A percentile compares a stretch with the other conserved stretches of the same genome.
Evolutionary conservation across 2,113 vertebrate species (phyloP).

Genomic region (Ovis aries): ARS-UI_Ramb_v3.0 NC_056055.1:237179001-237179500

Average conservation of each 20-base stretch:
- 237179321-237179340: rapidly evolving
- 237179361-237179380: neutral
- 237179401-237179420: neutral
- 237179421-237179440: neutral
- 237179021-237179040: too few relatives aligned
- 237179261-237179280: too few relatives aligned
- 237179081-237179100: too few relatives aligned
- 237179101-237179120: too few relatives aligned
- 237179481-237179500: neutral
- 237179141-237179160: too few relatives aligned
- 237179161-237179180: too few relatives aligned
- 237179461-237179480: neutral
- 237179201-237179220: too few relatives aligned
- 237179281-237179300: neutral
- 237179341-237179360: neutral
- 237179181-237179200: rapidly evolving
- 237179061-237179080: too few relatives aligned
- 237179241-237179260: neutral
- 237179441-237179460: neutral
- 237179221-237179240: too few relatives aligned
- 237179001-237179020: too few relatives aligned
- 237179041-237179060: too few relatives aligned
- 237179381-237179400: neutral
- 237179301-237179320: neutral
- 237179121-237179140: too few relatives aligned